These are phyloP conservation scores for Camponotus fellah DNA, from an alignment of 2,888 invertebrate species.

Conservation along the genomic window DNA sequence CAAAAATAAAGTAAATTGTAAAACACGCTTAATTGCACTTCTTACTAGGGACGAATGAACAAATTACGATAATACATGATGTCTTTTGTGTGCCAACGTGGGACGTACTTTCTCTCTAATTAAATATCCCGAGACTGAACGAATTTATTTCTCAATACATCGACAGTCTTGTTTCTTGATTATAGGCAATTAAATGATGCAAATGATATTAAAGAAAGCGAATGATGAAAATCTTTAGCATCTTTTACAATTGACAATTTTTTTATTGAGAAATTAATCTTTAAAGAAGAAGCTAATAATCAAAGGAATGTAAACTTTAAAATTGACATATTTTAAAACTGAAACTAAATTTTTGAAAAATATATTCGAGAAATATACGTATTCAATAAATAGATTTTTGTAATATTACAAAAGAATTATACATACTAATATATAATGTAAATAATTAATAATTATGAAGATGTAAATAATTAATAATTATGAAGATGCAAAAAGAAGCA, in stretches of 20 bases:
- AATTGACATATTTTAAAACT: not conserved
- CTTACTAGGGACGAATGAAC: not conserved
- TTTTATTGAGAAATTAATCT: not conserved
- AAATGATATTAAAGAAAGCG: not conserved
- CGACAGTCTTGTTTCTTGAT: not conserved
- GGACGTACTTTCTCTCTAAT: not conserved
- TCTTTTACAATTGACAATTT: not conserved
- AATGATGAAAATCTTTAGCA: not conserved
- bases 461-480: not conserved
- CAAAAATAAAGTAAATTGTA: not conserved
- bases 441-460: not conserved
- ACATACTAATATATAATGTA: not conserved
- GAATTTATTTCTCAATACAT: not conserved
- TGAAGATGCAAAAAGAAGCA: not conserved
- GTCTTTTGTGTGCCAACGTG: not conserved
- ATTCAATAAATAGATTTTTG: not conserved
- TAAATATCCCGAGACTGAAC: not conserved
- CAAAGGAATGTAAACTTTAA: not conserved
- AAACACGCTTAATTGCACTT: not conserved
- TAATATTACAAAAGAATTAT: not conserved
- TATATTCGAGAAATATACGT: not conserved
- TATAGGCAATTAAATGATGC: not conserved
- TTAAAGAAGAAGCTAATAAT: not conserved
- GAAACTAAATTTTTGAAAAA: not conserved
- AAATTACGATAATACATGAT: not conserved